Percentiles rank a stretch among this genome's conserved stretches.
These are phyloP conservation scores for Calephelis perditalis DNA, from an alignment of 2,888 invertebrate genomes.

Conservation along the genomic window DNA sequence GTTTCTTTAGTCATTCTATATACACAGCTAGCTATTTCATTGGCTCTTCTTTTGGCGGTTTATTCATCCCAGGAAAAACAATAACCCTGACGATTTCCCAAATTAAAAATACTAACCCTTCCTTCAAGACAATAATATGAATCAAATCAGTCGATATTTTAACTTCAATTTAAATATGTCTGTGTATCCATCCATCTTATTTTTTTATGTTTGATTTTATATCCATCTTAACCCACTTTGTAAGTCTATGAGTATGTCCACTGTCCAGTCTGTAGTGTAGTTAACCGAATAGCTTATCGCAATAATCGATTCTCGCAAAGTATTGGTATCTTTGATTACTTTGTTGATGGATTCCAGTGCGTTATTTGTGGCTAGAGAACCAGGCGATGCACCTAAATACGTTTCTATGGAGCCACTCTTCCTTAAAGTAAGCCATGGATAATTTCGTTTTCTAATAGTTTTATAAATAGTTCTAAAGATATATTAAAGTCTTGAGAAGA, in stretches of 20 bases:
- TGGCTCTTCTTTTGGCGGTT: no score
- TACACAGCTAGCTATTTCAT: no score
- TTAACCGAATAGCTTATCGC: not conserved
- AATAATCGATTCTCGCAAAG: conserved; percentile 5
- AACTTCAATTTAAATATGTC: no score
- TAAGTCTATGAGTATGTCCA: not conserved
- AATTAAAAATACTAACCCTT: no score
- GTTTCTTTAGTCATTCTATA: no score
- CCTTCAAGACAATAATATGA: no score
- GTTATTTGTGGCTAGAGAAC: not conserved
- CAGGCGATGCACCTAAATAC: not conserved
- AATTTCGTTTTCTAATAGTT: not conserved
- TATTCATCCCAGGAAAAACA: no score
- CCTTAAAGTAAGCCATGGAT: conserved; percentile 1
- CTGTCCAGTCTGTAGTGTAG: not conserved
- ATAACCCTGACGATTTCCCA: no score
- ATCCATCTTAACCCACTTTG: conserved; percentile 1
- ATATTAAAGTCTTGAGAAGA: not conserved
- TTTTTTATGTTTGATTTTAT: not conserved
- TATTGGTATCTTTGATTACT: conserved; percentile 11
- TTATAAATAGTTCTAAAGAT: conserved; percentile 5
- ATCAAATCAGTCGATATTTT: no score
- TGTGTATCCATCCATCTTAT: no score
- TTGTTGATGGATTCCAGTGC: not conserved
- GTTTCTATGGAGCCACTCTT: not conserved